Conservation (phyloP, 1,140 invertebrate species). For the Lepidotrigona ventralis region DNA sequence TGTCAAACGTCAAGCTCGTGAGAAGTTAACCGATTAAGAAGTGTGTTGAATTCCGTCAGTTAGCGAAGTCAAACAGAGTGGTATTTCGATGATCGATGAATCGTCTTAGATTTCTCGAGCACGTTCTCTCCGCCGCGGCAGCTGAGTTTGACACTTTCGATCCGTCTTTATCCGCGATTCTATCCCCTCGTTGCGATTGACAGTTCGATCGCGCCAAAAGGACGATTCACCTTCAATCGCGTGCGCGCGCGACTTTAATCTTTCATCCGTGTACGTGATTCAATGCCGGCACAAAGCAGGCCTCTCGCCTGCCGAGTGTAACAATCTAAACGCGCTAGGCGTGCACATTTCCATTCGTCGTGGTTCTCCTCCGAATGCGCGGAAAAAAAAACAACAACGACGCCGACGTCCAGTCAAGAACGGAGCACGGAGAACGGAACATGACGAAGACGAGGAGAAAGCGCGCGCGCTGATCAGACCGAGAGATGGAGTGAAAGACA, state of each 20-base stretch:
- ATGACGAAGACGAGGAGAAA: conserved; percentile 7
- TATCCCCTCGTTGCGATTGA: conserved; percentile 13
- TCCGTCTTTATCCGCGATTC: conserved; percentile 30
- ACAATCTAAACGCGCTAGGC: conserved; percentile 39
- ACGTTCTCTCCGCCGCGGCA: not conserved
- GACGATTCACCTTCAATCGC: conserved; percentile 6
- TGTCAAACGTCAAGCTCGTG: not conserved
- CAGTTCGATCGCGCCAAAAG: conserved; percentile 36
- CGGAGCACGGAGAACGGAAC: not conserved
- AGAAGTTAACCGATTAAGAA: not conserved
- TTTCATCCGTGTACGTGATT: conserved; percentile 40
- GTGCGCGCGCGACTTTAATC: conserved; percentile 44
- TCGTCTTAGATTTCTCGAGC: conserved; percentile 21
- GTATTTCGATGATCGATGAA: conserved; percentile 31
- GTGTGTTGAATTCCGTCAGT: not conserved
- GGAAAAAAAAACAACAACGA: conserved; percentile 5
- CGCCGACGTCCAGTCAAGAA: not conserved
- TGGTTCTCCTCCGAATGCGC: not conserved
- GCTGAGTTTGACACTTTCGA: conserved; percentile 41
- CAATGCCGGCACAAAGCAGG: not conserved
- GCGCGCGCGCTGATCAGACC: not conserved
- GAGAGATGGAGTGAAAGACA: not conserved
- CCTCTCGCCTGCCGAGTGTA: conserved; percentile 15
- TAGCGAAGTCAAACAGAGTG: not conserved
- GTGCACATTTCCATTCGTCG: conserved; percentile 33